Conservation (phyloP, 2,888 invertebrate species). For the Litoditis marina region DNA sequence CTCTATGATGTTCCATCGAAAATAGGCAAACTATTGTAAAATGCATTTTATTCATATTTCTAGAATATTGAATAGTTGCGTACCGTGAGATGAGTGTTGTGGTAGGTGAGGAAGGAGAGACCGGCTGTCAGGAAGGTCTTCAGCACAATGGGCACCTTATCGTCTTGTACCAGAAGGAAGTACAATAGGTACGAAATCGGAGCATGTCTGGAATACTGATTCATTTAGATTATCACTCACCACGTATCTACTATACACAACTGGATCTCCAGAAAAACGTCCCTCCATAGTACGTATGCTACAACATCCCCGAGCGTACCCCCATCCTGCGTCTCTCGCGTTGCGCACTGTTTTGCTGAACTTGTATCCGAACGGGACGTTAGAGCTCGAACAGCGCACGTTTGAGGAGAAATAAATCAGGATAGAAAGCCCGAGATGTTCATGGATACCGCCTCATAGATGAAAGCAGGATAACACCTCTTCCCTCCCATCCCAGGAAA, state of each 20-base stretch:
- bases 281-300: no score
- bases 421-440: not conserved
- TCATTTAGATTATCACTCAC: not conserved
- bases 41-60: not conserved
- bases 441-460: no score
- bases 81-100: slow-evolving; percentile 48
- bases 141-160: slow-evolving; percentile 37
- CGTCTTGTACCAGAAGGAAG: slow-evolving; percentile 33
- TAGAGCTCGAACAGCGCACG: no score
- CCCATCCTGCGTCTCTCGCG: no score
- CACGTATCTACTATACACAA: not conserved
- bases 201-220: slow-evolving; percentile 32
- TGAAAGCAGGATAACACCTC: no score
- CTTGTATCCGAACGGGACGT: no score
- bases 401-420: not conserved
- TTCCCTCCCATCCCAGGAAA: no score
- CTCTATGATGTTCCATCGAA: no score
- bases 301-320: no score
- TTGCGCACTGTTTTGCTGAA: no score
- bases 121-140: slow-evolving; percentile 36
- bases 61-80: slow-evolving; percentile 5
- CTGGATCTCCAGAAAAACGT: no score
- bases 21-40: no score
- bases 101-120: slow-evolving; percentile 44
- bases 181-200: slow-evolving; percentile 42